Evolutionary conservation across 2,113 vertebrate genomes (phyloP).

Genomic region (Leptobrachium leishanense): DNA sequence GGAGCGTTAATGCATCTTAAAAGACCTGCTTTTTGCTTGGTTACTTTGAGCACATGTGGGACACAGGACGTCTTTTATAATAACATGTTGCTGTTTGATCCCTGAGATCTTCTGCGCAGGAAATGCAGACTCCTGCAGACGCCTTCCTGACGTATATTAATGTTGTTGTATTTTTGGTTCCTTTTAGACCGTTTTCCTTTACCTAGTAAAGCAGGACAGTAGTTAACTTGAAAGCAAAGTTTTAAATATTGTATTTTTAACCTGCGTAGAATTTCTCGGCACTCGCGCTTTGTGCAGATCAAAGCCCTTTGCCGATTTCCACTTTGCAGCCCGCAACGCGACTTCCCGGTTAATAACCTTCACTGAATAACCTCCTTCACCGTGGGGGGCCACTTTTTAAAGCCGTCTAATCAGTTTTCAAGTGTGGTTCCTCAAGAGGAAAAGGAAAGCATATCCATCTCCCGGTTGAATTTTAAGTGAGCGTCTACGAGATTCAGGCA

Average conservation of each 20-base stretch:
- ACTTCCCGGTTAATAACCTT: constrained; percentile 10
- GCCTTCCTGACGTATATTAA: background rate
- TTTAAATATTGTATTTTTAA: background rate
- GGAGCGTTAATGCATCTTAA: no score
- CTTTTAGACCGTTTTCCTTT: background rate
- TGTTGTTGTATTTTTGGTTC: no score
- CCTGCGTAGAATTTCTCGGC: background rate
- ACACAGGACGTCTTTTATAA: background rate
- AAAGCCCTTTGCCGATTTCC: background rate
- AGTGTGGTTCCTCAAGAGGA: constrained; percentile 10
- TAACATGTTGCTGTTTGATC: background rate
- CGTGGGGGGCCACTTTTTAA: background rate
- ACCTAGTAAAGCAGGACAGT: background rate
- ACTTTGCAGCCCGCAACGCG: background rate
- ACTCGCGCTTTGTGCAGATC: background rate
- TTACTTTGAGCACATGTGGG: no score
- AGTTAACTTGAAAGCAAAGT: constrained; percentile 2
- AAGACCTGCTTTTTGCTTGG: background rate
- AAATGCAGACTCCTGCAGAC: no score
- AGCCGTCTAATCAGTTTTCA: constrained; percentile 14
- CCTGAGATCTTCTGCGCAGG: background rate
- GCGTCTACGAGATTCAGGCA: background rate
- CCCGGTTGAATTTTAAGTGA: constrained; percentile 6
- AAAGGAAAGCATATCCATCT: background rate
- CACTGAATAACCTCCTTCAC: constrained; percentile 6